phyloP scores from a whole-genome alignment of 2,888 invertebrate genomes.

The Allygus modestus region DNA sequence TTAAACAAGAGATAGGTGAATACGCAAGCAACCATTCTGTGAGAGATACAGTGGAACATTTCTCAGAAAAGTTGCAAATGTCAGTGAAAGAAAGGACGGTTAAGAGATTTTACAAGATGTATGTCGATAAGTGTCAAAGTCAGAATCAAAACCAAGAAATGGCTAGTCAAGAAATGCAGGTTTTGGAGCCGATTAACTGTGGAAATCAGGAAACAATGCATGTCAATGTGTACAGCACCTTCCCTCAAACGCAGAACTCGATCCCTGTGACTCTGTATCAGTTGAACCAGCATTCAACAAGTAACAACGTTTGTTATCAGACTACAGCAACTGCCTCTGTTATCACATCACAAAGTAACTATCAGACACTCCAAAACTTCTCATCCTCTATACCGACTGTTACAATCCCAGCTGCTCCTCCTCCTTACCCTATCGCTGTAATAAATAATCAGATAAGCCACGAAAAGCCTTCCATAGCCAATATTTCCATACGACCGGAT shows the following conservation, averaged over 20 bases:
- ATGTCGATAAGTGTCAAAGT: slow-evolving; percentile 53
- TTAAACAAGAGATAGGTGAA: slow-evolving; percentile 64
- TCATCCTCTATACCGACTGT: slow-evolving; percentile 5
- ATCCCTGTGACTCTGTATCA: slow-evolving; percentile 44
- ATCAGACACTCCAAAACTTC: slow-evolving; percentile 50
- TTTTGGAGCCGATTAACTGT: slow-evolving; percentile 9
- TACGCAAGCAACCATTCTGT: slow-evolving; percentile 62
- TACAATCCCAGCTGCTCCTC: slow-evolving; percentile 28
- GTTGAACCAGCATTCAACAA: slow-evolving; percentile 37
- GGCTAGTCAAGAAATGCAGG: neutral
- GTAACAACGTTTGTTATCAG: slow-evolving; percentile 53
- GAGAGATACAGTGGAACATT: slow-evolving; percentile 63
- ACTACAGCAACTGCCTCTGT: slow-evolving; percentile 33
- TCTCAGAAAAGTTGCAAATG: slow-evolving; percentile 60
- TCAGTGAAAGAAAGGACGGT: slow-evolving; percentile 62
- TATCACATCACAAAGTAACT: slow-evolving; percentile 50
- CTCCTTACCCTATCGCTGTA: slow-evolving; percentile 35
- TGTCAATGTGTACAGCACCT: slow-evolving; percentile 15
- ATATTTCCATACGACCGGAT: neutral
- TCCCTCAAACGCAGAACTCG: neutral
- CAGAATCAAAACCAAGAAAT: neutral
- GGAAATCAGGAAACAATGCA: slow-evolving; percentile 32
- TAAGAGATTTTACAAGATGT: slow-evolving; percentile 57
- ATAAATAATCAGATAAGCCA: neutral
- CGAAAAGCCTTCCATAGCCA: slow-evolving; percentile 25